Percentiles rank a stretch among this genome's conserved stretches.
phyloP scores from a whole-genome alignment of 2,888 invertebrate genomes.

The Thymelicus lineola region DNA sequence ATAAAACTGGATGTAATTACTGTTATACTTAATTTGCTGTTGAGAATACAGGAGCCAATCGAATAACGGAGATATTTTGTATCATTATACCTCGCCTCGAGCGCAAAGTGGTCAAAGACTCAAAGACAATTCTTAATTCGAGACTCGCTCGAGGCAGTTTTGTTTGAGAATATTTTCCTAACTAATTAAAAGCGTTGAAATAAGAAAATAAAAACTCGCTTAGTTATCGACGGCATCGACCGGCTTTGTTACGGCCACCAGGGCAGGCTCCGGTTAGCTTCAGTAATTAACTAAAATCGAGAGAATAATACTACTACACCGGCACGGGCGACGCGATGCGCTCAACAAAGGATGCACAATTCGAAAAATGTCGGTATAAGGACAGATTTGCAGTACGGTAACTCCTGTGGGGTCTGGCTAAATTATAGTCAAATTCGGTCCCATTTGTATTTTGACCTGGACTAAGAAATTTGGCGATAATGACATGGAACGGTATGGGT shows the following conservation, averaged over 20 bases:
- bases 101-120: conserved; percentile 71
- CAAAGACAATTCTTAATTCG: conserved; percentile 74
- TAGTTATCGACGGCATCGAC: conserved; percentile 84
- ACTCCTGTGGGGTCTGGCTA: conserved; percentile 34
- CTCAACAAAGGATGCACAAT: conserved; percentile 62
- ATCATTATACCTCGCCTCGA: conserved; percentile 69
- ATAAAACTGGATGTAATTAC: conserved; percentile 54
- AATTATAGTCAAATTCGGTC: conserved; percentile 13
- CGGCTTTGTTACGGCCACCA: conserved; percentile 80
- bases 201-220: conserved; percentile 80
- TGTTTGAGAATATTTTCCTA: conserved; percentile 85
- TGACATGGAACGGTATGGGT: no score
- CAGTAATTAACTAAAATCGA: conserved; percentile 80
- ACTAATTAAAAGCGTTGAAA: conserved; percentile 85
- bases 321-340: conserved; percentile 49
- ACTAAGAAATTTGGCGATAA: no score
- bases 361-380: conserved; percentile 59
- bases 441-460: conserved; percentile 2
- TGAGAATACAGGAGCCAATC: conserved; percentile 75
- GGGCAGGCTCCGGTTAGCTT: conserved; percentile 61
- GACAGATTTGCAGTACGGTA: conserved; percentile 25
- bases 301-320: conserved; percentile 43
- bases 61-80: conserved; percentile 64
- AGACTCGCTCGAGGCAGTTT: conserved; percentile 70
- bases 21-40: conserved; percentile 53